Base-by-base conservation (phyloP, 2,797 vertebrate species). In the Australoheros facetus region DNA sequence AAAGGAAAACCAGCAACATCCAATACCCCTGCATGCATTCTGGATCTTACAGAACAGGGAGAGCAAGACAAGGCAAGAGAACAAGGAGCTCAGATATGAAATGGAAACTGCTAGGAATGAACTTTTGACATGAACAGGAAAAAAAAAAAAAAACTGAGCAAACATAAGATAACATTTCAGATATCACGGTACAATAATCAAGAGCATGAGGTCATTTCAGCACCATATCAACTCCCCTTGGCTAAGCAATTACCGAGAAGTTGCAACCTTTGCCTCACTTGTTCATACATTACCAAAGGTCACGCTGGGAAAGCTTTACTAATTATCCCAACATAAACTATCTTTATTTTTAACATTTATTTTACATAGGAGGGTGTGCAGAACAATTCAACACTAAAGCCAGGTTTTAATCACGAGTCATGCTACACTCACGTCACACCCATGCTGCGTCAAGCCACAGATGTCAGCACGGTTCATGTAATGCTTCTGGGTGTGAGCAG, bases 131-230 rank as follows among this genome's bases (percentile, higher is more conserved):
- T 10, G n/a, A 56, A 75, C 81, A 21, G 66, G 71, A 85, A 82
- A 45, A 10, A 10, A 32, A 11, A 9, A 80, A 26, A 26, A 26
- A 26, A 26, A 26, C 76, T 71, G 73, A 79, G 83, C 54, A 93
- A 93, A 91, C 80, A 88, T 9, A 23, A 89, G 90, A 94, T 92
- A 90, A 91, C 21, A 53, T 58, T 76, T 73, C 13, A 83, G 84
- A 91, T 91, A 88, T 30, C 73, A 64, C 3, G 16, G 80, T 51
- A 76, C 55, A 81, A 77, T 76, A 88, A 84, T 56, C 21, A 78
- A 51, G 39, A 42, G 21, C 66, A 79, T 83, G 79, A 88, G 54
- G 79, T 92, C 75, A 90, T 82, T 66, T 7, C 19, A 13, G 69
- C 3, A n/a, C 16, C 11, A 17, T 62, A 75, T 62, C 78, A 60